A percentile compares a stretch with the other conserved stretches of the same genome.
These are phyloP conservation scores for Drosophila biarmipes DNA, from an alignment of 1,140 invertebrate species.

Conservation along the genomic window DNA sequence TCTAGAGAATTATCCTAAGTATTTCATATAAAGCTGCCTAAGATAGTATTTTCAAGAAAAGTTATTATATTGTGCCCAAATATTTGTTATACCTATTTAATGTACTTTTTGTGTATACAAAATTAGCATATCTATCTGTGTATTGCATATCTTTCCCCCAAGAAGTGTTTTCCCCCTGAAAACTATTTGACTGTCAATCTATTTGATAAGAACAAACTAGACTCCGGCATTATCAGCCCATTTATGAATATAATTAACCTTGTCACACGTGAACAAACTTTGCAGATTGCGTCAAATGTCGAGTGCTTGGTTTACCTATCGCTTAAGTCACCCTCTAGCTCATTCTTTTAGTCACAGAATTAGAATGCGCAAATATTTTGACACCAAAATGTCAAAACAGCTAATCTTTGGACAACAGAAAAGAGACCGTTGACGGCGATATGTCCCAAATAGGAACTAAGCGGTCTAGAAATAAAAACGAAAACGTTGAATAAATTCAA, in stretches of 20 bases:
- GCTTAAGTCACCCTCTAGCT: conserved; percentile 11
- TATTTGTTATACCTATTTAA: too few species aligned
- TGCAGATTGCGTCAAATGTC: conserved; percentile 75
- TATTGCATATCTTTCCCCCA: neutral
- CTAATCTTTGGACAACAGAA: conserved; percentile 21
- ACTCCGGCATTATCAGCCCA: conserved; percentile 37
- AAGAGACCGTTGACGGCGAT: conserved; percentile 12
- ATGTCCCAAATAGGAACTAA: neutral
- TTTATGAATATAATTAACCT: conserved; percentile 59
- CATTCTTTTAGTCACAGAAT: conserved; percentile 18
- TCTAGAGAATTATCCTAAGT: too few species aligned
- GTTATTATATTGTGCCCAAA: too few species aligned
- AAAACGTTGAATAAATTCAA: neutral
- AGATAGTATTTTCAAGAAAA: too few species aligned
- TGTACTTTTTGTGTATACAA: too few species aligned
- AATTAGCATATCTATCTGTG: neutral
- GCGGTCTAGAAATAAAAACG: neutral
- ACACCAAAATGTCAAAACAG: conserved; percentile 25
- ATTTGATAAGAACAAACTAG: conserved; percentile 31
- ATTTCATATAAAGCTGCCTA: too few species aligned
- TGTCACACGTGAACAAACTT: conserved; percentile 70
- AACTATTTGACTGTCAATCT: conserved; percentile 43
- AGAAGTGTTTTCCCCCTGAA: conserved; percentile 18
- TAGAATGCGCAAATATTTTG: conserved; percentile 59
- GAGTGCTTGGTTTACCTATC: conserved; percentile 38